Percentiles rank a stretch among this genome's conserved stretches.
Evolutionary conservation across 2,888 invertebrate genomes (phyloP).

Genomic region (Lissocephala sabroskyi): DNA sequence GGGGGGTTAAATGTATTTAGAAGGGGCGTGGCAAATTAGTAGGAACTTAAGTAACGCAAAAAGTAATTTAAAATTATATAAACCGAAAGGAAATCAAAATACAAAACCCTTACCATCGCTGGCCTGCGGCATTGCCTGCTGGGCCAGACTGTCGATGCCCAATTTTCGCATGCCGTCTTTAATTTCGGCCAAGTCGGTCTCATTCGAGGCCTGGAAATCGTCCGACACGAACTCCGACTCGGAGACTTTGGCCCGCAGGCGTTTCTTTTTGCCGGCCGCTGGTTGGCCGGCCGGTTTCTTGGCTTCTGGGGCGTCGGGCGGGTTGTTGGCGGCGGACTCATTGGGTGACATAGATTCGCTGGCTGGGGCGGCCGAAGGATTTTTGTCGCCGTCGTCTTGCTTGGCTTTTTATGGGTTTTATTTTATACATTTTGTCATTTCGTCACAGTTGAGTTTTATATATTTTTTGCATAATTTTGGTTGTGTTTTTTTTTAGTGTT

Average conservation of each 20-base stretch:
- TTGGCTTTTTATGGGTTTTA: constrained; percentile 14
- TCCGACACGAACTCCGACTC: constrained; percentile 85
- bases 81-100: constrained; percentile 25
- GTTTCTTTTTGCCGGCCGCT: constrained; percentile 17
- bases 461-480: constrained; percentile 12
- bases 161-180: constrained; percentile 83
- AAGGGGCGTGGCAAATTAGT: too few relatives aligned
- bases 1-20: too few relatives aligned
- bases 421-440: constrained; percentile 9
- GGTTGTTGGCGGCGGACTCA: too few relatives aligned
- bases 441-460: constrained; percentile 10
- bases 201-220: constrained; percentile 75
- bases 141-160: constrained; percentile 76
- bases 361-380: constrained; percentile 13
- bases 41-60: too few relatives aligned
- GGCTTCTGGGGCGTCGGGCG: too few relatives aligned
- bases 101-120: constrained; percentile 71
- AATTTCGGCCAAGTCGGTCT: constrained; percentile 81
- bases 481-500: constrained; percentile 24
- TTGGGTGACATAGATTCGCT: too few relatives aligned
- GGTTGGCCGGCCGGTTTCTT: constrained; percentile 29
- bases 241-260: constrained; percentile 34
- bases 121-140: constrained; percentile 73
- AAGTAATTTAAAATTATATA: constrained; percentile 8
- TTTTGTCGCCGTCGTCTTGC: constrained; percentile 3